Conservation (phyloP, 1,140 invertebrate species). For the Daktulosphaira vitifoliae region DNA sequence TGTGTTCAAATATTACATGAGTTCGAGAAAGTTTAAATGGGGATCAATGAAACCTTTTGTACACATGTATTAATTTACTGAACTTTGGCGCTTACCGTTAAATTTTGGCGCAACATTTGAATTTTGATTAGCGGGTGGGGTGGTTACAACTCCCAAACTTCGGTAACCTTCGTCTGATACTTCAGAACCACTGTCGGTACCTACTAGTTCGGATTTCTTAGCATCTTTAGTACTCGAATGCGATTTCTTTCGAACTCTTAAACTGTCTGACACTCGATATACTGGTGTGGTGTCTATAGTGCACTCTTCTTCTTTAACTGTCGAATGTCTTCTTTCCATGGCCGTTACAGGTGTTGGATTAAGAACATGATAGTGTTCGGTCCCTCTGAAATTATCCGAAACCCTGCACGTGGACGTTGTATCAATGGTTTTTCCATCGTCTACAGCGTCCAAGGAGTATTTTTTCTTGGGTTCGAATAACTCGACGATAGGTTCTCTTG, state of each 20-base stretch:
- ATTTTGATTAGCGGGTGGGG: conserved; percentile 12
- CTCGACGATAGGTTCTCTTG: conserved; percentile 4
- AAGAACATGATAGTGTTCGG: conserved; percentile 28
- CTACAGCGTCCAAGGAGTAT: neutral
- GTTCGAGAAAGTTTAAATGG: too few species aligned
- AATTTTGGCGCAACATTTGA: conserved; percentile 6
- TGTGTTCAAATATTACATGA: too few species aligned
- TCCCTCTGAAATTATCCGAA: conserved; percentile 36
- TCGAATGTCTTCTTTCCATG: conserved; percentile 11
- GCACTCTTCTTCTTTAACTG: conserved; percentile 34
- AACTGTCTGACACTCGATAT: conserved; percentile 36
- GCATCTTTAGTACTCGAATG: neutral
- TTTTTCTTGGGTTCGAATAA: neutral
- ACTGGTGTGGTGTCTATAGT: conserved; percentile 36
- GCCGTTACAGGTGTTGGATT: conserved; percentile 13
- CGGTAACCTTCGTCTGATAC: conserved; percentile 80
- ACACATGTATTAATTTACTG: too few species aligned
- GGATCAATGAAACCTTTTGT: too few species aligned
- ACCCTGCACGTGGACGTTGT: conserved; percentile 34
- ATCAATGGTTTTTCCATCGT: conserved; percentile 25
- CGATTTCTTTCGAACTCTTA: conserved; percentile 12
- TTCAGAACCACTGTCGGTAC: conserved; percentile 72
- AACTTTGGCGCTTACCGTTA: conserved; percentile 26
- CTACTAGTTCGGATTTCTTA: conserved; percentile 30
- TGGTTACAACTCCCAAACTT: conserved; percentile 57